Evolutionary conservation across 2,113 vertebrate species (phyloP), one percentile per base, ranked within the genome.

Genomic region (Cacatua alba): DNA sequence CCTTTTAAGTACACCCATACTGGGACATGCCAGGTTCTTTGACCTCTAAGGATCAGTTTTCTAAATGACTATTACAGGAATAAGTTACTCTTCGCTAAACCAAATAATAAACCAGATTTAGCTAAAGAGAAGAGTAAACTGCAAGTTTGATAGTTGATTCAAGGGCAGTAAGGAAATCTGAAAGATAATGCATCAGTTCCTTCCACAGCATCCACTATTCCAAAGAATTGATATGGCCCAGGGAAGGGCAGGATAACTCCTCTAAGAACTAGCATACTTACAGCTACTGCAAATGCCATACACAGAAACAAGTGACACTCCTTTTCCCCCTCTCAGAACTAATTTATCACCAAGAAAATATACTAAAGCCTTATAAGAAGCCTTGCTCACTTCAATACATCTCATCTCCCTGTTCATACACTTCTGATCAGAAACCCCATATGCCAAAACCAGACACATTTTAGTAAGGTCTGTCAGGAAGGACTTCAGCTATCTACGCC

Each of bases 271-370:
- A 57, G 3, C 8, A 48, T 25, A 9, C 18, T 62, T 51, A 14
- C 0, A 53, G 6, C 41, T 37, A 80, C 3, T 19, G 35, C 19
- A 64, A 76, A 29, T 25, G 7, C 28, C 1, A 1, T 17, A 7
- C 77, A 13, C 21, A 92, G 43, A 80, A 79, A 59, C 15, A 67
- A 67, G 31, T 14, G 0, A 11, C 26, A 39, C 7, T 37, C 10
- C 51, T 10, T 11, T 13, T 6, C 3, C 7, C 6, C 21, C 5
- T 52, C 25, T 70, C 53, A 67, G 51, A 93, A 88, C 52, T 14
- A 41, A 52, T 52, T 77, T 52, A 21, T 35, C 21, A 46, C 17
- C 19, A 37, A 13, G 39, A 60, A 94, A 86, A 67, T 8, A n/a
- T 7, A 37, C 59, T 21, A 26, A 71, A 52, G 35, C 18, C 26